phyloP scores from a whole-genome alignment of 1,140 invertebrate genomes.

The Habropoda laboriosa region DNA sequence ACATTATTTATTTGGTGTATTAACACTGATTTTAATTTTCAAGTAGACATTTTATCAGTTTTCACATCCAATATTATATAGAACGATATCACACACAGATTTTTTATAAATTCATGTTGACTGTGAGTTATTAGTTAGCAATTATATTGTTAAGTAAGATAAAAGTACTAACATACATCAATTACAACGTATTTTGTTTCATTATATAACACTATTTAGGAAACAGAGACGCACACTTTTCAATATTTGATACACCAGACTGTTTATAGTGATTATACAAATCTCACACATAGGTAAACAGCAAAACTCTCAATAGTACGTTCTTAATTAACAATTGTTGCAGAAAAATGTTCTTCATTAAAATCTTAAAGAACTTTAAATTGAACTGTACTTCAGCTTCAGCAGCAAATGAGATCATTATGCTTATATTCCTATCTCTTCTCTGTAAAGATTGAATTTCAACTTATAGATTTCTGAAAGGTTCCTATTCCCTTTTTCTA shows the following conservation, averaged over 20 bases:
- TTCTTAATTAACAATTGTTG: constrained; percentile 8
- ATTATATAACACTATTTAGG: not conserved
- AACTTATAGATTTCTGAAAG: not conserved
- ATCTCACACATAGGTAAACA: not conserved
- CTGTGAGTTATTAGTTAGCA: constrained; percentile 6
- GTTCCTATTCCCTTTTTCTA: not conserved
- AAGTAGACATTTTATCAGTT: not conserved
- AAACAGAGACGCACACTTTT: not conserved
- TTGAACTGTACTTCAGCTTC: not conserved
- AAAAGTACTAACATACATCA: constrained; percentile 10
- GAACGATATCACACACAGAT: constrained; percentile 24
- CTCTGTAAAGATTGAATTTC: not conserved
- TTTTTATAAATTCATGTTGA: constrained; percentile 25
- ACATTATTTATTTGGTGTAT: constrained; percentile 16
- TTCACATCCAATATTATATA: not conserved
- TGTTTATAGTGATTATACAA: not conserved
- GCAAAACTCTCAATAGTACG: not conserved
- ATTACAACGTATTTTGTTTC: constrained; percentile 4
- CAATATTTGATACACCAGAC: not conserved
- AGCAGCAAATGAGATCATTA: constrained; percentile 35
- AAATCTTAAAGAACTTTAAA: not conserved
- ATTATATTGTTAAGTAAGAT: constrained; percentile 47
- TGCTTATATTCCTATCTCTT: not conserved
- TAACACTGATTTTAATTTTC: not conserved
- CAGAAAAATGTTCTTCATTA: not conserved